phyloP scores from a whole-genome alignment of 1,140 invertebrate species.

The Pteromalus puparum region DNA sequence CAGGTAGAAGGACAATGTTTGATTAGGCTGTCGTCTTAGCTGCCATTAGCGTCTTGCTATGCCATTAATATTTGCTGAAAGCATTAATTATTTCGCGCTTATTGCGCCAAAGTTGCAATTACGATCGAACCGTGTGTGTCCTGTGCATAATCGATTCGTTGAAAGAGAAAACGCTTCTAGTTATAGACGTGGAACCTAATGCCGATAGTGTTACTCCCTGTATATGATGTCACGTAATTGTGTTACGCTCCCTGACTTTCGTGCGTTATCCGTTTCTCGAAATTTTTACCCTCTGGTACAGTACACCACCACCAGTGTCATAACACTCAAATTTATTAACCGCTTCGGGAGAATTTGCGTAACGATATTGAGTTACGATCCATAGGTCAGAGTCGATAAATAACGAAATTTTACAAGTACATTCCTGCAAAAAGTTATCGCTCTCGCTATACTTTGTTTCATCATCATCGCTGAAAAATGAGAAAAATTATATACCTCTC shows the following conservation, averaged over 20 bases:
- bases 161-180: background rate
- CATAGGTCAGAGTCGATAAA: background rate
- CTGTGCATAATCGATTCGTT: background rate
- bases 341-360: background rate
- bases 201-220: background rate
- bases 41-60: background rate
- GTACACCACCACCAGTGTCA: background rate
- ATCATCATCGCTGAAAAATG: background rate
- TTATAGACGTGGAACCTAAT: background rate
- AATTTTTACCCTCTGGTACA: background rate
- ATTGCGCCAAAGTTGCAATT: no score
- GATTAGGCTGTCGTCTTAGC: constrained; percentile 3
- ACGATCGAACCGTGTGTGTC: no score
- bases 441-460: background rate
- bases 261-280: background rate
- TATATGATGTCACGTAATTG: constrained; percentile 16
- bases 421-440: background rate
- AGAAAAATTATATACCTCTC: background rate
- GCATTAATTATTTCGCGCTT: no score
- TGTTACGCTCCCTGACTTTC: no score
- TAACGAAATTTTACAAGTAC: background rate
- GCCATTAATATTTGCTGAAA: background rate
- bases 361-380: constrained; percentile 1
- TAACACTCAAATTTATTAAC: background rate
- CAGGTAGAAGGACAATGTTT: background rate